These are phyloP conservation scores for Stictocephala bisonia DNA, from an alignment of 2,888 invertebrate genomes.

Conservation along the genomic window DNA sequence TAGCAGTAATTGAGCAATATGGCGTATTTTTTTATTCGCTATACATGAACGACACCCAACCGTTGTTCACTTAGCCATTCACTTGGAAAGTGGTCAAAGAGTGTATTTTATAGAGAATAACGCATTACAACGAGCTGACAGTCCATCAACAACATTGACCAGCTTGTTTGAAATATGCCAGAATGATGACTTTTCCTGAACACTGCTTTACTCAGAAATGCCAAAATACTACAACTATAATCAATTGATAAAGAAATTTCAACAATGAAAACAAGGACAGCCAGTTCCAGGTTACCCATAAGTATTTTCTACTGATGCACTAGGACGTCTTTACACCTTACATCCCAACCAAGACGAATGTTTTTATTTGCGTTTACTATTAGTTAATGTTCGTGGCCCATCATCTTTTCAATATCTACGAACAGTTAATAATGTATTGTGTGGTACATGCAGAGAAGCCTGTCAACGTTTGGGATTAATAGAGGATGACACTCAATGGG, in stretches of 20 bases:
- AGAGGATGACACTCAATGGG: slow-evolving; percentile 60
- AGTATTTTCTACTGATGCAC: slow-evolving; percentile 48
- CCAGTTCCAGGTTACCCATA: slow-evolving; percentile 46
- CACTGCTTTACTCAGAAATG: slow-evolving; percentile 54
- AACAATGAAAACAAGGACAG: slow-evolving; percentile 50
- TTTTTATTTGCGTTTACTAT: slow-evolving; percentile 57
- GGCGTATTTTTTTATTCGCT: slow-evolving; percentile 59
- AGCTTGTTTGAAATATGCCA: slow-evolving; percentile 56
- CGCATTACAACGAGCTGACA: slow-evolving; percentile 40
- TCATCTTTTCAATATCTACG: slow-evolving; percentile 63
- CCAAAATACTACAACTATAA: slow-evolving; percentile 56
- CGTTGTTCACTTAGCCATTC: slow-evolving; percentile 59
- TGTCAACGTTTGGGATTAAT: slow-evolving; percentile 61
- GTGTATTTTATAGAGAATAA: slow-evolving; percentile 56
- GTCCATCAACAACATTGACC: slow-evolving; percentile 52
- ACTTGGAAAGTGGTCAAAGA: slow-evolving; percentile 60
- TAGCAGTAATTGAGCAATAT: slow-evolving; percentile 60
- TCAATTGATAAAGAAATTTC: slow-evolving; percentile 50
- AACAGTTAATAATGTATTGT: slow-evolving; percentile 63
- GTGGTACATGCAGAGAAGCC: slow-evolving; percentile 63
- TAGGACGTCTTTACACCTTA: slow-evolving; percentile 58
- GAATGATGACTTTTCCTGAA: slow-evolving; percentile 49
- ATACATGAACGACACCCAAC: slow-evolving; percentile 60
- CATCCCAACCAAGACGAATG: slow-evolving; percentile 57
- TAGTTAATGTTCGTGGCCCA: slow-evolving; percentile 56